phyloP scores from a whole-genome alignment of 92 coral and sea anemone genomes.

The Parazoanthus darwini region DNA sequence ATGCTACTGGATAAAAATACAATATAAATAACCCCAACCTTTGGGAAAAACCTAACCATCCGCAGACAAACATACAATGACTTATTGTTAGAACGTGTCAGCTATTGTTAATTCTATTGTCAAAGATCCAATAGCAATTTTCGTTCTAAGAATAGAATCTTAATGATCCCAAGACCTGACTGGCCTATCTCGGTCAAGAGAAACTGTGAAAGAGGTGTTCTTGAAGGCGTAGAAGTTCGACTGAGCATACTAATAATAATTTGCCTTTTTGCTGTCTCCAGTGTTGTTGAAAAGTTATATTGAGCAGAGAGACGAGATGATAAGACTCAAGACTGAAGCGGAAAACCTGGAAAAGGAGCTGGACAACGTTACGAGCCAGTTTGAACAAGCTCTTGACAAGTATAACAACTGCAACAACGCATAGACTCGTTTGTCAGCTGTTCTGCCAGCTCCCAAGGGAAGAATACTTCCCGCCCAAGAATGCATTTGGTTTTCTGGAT shows the following conservation, averaged over 20 bases:
- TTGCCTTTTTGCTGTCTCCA: constrained; percentile 27
- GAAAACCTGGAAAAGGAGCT: constrained; percentile 67
- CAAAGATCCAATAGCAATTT: too few relatives aligned
- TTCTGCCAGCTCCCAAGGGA: background rate
- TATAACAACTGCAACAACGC: constrained; percentile 62
- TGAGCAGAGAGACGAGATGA: constrained; percentile 75
- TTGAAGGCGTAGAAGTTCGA: background rate
- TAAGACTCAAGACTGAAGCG: constrained; percentile 61
- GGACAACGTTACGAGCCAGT: constrained; percentile 60
- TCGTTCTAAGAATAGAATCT: too few relatives aligned
- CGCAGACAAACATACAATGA: too few relatives aligned
- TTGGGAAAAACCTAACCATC: too few relatives aligned
- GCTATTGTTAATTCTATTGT: too few relatives aligned
- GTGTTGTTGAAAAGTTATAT: constrained; percentile 77
- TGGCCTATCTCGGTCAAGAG: too few relatives aligned
- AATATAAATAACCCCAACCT: too few relatives aligned
- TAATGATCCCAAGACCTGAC: too few relatives aligned
- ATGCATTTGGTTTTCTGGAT: background rate
- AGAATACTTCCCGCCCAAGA: background rate
- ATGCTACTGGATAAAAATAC: too few relatives aligned
- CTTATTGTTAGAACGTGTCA: too few relatives aligned
- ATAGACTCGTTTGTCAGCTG: background rate
- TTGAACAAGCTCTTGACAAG: constrained; percentile 65
- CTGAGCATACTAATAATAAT: background rate
- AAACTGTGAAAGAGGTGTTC: background rate